A percentile compares a stretch with the other conserved stretches of the same genome.
Evolutionary conservation across 1,140 invertebrate genomes (phyloP).

Genomic region (Lepidostoma basale): DNA sequence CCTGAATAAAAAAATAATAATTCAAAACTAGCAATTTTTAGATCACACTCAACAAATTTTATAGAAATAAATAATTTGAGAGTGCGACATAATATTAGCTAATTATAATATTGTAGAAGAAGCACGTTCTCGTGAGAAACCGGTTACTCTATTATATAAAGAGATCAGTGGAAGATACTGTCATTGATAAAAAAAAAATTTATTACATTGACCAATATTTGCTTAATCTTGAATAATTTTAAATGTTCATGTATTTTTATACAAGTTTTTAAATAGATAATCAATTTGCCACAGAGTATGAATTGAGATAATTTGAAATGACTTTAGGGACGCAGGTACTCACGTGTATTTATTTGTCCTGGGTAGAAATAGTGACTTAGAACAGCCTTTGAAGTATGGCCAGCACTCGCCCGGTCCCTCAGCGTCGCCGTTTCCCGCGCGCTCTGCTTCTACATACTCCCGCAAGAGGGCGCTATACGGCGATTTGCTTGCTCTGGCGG

Average conservation of each 20-base stretch:
- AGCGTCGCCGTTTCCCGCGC: conserved; percentile 67
- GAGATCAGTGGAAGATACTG: too few species aligned
- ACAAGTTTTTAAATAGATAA: too few species aligned
- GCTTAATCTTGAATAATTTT: background rate
- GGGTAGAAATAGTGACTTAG: conserved; percentile 77
- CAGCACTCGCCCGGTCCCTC: conserved; percentile 76
- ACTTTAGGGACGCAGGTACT: conserved; percentile 46
- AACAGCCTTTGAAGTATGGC: conserved; percentile 80
- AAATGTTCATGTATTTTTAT: background rate
- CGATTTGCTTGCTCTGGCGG: conserved; percentile 75
- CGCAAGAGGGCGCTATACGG: conserved; percentile 72
- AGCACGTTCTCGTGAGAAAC: too few species aligned
- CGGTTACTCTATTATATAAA: too few species aligned
- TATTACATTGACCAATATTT: too few species aligned
- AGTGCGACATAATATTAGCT: too few species aligned
- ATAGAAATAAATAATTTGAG: too few species aligned
- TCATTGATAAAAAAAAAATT: too few species aligned
- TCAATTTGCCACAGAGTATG: background rate
- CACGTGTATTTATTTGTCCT: conserved; percentile 72
- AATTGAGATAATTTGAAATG: background rate
- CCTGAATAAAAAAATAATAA: conserved; percentile 44
- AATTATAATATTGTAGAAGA: too few species aligned
- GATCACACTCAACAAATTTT: too few species aligned
- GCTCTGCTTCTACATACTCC: conserved; percentile 81
- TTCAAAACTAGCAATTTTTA: background rate